Evolutionary conservation across 2,888 invertebrate species (phyloP).

Genomic region (Drosophila mercatorum): DNA sequence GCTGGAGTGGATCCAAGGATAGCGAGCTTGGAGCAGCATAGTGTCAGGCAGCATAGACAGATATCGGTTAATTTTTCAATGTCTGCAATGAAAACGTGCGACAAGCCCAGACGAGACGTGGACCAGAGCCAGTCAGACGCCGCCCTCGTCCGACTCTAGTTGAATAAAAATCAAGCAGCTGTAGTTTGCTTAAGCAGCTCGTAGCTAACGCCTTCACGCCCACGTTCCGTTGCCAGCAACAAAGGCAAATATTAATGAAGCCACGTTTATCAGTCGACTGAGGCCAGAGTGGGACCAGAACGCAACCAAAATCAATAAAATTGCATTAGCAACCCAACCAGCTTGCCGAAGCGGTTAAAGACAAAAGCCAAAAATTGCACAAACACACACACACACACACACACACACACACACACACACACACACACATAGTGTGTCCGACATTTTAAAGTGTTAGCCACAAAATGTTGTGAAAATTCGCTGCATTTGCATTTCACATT

Average conservation of each 20-base stretch:
- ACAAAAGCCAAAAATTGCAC: conserved; percentile 16
- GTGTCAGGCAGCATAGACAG: conserved; percentile 73
- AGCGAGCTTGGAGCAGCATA: conserved; percentile 18
- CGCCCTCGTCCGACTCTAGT: conserved; percentile 28
- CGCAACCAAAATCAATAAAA: conserved; percentile 60
- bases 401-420: conserved; percentile 9
- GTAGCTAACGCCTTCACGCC: conserved; percentile 1
- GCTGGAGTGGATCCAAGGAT: not conserved
- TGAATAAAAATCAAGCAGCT: conserved; percentile 62
- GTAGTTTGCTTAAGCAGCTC: conserved; percentile 61
- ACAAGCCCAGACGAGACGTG: conserved; percentile 31
- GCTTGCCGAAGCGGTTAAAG: conserved; percentile 28
- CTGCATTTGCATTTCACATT: conserved; percentile 64
- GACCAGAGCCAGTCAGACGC: no score
- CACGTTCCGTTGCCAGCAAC: conserved; percentile 17
- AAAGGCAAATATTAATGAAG: conserved; percentile 66
- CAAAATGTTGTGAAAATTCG: conserved; percentile 40
- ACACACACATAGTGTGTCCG: not conserved
- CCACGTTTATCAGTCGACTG: conserved; percentile 55
- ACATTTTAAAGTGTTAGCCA: conserved; percentile 41
- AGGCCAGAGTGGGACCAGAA: conserved; percentile 8
- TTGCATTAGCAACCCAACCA: conserved; percentile 27
- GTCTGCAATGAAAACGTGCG: conserved; percentile 76
- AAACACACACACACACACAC: not conserved
- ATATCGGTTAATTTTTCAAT: conserved; percentile 80